Evolutionary conservation across 2,113 vertebrate species (phyloP).

Genomic region (Cryptotis parvus): DNA sequence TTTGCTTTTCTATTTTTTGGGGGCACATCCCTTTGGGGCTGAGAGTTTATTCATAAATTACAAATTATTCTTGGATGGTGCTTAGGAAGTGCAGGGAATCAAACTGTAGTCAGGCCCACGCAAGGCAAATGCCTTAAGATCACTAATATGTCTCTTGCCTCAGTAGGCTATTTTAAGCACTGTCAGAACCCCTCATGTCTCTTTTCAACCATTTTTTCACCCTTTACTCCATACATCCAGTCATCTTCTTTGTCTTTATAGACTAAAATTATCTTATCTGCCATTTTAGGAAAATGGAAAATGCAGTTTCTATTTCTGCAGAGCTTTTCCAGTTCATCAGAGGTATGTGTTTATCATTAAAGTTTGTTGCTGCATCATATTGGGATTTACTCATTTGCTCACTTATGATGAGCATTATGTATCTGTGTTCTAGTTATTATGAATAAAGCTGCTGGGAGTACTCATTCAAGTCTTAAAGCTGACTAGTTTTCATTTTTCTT

Average conservation of each 20-base stretch:
- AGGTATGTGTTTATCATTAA: not conserved
- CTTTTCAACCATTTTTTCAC: not conserved
- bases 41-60: too few relatives aligned
- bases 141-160: too few relatives aligned
- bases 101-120: too few relatives aligned
- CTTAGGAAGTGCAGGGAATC: too few relatives aligned
- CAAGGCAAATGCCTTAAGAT: too few relatives aligned
- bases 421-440: not conserved
- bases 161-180: not conserved
- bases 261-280: not conserved
- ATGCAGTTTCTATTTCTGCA: too few relatives aligned
- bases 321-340: conserved; percentile 21
- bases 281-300: conserved; percentile 39
- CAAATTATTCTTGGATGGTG: too few relatives aligned
- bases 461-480: conserved; percentile 29
- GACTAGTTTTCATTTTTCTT: conserved; percentile 38
- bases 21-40: too few relatives aligned
- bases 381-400: not conserved
- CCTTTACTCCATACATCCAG: not conserved
- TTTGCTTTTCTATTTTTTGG: too few relatives aligned
- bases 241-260: not conserved
- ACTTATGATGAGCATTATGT: not conserved
- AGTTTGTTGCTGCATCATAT: conserved; percentile 32
- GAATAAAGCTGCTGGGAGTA: not conserved
- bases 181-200: not conserved